These are phyloP conservation scores for Emydoidea blandingii DNA, from an alignment of 2,797 vertebrate species.

Conservation along the genomic window DNA sequence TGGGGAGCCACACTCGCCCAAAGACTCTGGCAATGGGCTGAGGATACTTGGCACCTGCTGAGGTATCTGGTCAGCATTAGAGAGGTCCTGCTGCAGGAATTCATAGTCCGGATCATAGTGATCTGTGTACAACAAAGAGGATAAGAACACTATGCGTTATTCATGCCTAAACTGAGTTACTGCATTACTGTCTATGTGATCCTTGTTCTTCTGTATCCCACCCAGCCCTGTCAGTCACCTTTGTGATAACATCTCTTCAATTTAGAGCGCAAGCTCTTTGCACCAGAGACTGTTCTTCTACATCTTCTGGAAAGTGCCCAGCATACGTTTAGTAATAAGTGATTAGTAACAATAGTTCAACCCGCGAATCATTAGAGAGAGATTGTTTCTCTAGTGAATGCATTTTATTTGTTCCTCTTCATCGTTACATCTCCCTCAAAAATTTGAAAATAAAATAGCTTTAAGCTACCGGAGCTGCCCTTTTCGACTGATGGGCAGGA, in stretches of 20 bases:
- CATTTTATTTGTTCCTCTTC: background rate
- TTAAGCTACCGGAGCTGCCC: background rate
- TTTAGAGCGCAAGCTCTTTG: slow-evolving; percentile 8
- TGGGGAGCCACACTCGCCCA: slow-evolving; percentile 90
- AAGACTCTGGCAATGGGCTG: slow-evolving; percentile 93
- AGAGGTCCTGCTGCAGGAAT: slow-evolving; percentile 98
- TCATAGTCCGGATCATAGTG: slow-evolving; percentile 98
- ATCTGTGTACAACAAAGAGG: slow-evolving; percentile 80
- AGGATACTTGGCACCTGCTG: slow-evolving; percentile 85
- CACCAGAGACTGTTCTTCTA: background rate
- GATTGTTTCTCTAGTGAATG: background rate
- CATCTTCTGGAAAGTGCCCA: background rate
- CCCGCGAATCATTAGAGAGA: background rate
- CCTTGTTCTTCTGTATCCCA: background rate
- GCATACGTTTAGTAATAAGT: background rate
- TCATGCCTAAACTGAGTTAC: background rate
- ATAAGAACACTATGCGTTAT: background rate
- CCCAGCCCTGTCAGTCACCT: background rate
- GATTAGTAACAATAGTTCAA: background rate
- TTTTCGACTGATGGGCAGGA: slow-evolving; percentile 6
- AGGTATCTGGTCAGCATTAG: slow-evolving; percentile 89
- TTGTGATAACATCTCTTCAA: background rate
- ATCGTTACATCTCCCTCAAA: background rate
- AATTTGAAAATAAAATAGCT: background rate
- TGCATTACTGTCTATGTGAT: background rate